These are phyloP conservation scores for Pterocles gutturalis DNA, from an alignment of 2,113 vertebrate species.

Conservation along the genomic window DNA sequence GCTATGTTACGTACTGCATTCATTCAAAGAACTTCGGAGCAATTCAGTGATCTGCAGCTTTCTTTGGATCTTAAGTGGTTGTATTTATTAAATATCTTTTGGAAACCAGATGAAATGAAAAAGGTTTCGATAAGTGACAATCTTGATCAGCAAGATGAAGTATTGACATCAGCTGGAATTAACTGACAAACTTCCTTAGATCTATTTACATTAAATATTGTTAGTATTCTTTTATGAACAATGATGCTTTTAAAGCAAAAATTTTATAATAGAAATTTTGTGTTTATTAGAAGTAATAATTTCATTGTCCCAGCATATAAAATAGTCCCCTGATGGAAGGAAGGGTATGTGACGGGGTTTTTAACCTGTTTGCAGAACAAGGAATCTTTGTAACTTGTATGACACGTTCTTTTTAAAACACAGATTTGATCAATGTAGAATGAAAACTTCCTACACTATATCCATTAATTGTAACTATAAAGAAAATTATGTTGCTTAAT, in stretches of 20 bases:
- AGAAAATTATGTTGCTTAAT: neutral
- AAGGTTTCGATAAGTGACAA: neutral
- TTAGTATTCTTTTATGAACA: neutral
- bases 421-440: neutral
- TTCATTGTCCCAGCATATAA: neutral
- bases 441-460: neutral
- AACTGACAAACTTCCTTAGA: neutral
- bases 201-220: neutral
- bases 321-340: neutral
- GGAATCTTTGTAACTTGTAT: neutral
- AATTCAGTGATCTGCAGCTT: conserved; percentile 26
- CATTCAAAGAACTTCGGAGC: neutral
- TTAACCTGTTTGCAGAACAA: neutral
- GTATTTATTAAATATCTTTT: neutral
- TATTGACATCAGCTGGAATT: neutral
- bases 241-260: neutral
- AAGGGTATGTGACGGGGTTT: neutral
- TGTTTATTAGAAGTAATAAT: neutral
- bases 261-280: neutral
- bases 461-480: neutral
- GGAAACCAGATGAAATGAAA: conserved; percentile 7
- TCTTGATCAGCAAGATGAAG: neutral
- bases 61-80: conserved; percentile 2
- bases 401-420: neutral
- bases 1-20: neutral